Percentiles rank a stretch among this genome's conserved stretches.
Conservation (phyloP, 2,113 vertebrate genomes). For the Caloenas nicobarica region DNA sequence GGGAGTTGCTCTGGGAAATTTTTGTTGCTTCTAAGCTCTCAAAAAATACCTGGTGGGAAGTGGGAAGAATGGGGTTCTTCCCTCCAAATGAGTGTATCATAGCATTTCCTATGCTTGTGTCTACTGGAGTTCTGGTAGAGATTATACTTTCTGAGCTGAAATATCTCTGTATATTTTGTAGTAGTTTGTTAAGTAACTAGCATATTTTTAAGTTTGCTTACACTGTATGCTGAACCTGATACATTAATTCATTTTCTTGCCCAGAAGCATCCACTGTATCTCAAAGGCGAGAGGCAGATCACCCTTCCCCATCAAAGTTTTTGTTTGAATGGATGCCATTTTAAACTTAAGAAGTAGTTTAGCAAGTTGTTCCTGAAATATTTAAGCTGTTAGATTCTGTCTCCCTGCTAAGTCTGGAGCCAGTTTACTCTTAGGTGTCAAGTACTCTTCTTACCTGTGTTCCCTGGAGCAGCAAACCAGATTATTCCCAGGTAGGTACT, state of each 20-base stretch:
- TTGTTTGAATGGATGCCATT: neutral
- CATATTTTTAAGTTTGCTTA: neutral
- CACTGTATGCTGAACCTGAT: neutral
- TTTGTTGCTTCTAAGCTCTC: neutral
- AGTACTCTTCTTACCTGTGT: neutral
- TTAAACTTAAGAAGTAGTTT: neutral
- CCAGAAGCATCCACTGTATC: neutral
- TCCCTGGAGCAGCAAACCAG: neutral
- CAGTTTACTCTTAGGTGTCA: neutral
- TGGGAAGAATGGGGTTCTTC: neutral
- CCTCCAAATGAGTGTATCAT: neutral
- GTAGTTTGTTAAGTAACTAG: neutral
- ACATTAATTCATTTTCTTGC: neutral
- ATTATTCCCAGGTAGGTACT: neutral
- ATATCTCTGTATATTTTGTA: neutral
- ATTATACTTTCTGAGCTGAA: neutral
- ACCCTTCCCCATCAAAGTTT: neutral
- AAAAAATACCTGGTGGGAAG: neutral
- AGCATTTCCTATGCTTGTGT: neutral
- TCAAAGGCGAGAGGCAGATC: neutral
- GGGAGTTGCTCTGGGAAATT: neutral
- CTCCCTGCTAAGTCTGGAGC: neutral
- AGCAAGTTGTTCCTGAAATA: neutral
- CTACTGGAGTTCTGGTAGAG: neutral
- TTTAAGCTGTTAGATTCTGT: neutral